Evolutionary conservation across 2,888 invertebrate species (phyloP).

Genomic region (Keiferia lycopersicella): DNA sequence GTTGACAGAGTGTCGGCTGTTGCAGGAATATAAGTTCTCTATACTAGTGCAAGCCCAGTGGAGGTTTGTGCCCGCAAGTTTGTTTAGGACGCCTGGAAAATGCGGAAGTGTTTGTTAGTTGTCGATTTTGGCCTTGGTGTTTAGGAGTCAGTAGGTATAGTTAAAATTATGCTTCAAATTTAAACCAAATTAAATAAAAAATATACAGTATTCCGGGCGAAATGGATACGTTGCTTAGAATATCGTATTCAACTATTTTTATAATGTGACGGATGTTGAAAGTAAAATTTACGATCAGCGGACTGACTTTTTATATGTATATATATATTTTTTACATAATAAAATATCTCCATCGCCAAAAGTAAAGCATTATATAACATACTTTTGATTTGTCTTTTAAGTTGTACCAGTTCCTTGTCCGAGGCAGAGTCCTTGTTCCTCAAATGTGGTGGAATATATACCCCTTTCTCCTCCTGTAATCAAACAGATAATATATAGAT

Average conservation of each 20-base stretch:
- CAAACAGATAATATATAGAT: neutral
- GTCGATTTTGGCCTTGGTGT: no score
- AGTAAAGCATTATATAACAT: constrained; percentile 37
- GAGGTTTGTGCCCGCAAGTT: constrained; percentile 93
- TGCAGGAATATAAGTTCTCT: constrained; percentile 88
- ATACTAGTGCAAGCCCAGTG: constrained; percentile 90
- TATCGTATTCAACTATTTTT: no score
- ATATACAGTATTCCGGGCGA: no score
- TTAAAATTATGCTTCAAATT: no score
- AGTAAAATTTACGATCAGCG: no score
- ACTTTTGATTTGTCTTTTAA: constrained; percentile 93
- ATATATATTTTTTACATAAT: no score
- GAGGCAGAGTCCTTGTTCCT: constrained; percentile 80
- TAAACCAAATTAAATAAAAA: no score
- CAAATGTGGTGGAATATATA: constrained; percentile 92
- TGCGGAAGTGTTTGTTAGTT: neutral
- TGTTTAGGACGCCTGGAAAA: constrained; percentile 83
- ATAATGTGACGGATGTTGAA: no score
- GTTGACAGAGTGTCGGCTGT: constrained; percentile 93
- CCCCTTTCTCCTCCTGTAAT: constrained; percentile 74
- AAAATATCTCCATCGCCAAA: no score
- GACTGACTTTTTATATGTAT: no score
- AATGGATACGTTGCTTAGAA: no score
- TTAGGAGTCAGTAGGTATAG: no score
- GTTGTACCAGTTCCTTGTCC: constrained; percentile 82